Evolutionary conservation across 2,113 vertebrate genomes (phyloP).

Genomic region (Mastomys natalensis): DNA sequence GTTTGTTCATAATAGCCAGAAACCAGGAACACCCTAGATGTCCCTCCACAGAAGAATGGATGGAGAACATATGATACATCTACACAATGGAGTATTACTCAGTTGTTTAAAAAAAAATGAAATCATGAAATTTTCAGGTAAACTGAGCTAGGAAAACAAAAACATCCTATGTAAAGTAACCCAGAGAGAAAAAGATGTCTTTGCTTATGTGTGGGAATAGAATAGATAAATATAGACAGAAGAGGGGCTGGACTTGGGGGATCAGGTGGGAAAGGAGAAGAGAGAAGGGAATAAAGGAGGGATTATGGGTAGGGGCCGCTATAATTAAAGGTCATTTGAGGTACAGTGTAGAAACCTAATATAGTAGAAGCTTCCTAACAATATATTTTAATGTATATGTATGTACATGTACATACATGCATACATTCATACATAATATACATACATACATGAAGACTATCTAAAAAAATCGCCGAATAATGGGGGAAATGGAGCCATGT

Average conservation of each 20-base stretch:
- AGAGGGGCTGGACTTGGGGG: not conserved
- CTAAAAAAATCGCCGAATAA: not conserved
- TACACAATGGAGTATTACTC: not conserved
- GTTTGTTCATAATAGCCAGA: not conserved
- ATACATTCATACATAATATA: no score
- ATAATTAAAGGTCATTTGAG: not conserved
- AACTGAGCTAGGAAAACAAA: not conserved
- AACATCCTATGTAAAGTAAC: not conserved
- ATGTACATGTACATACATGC: no score
- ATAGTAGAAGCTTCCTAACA: not conserved
- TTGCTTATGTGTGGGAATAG: not conserved
- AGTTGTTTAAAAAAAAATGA: not conserved
- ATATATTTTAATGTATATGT: no score
- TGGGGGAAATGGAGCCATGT: not conserved
- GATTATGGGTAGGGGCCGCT: not conserved
- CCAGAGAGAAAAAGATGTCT: not conserved
- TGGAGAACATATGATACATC: not conserved
- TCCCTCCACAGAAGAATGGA: not conserved
- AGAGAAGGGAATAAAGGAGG: not conserved
- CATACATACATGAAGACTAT: not conserved
- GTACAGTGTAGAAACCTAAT: not conserved
- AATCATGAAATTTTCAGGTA: not conserved
- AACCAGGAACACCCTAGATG: not conserved
- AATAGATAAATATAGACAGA: not conserved
- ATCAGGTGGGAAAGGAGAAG: not conserved